Evolutionary conservation across 2,888 invertebrate genomes (phyloP), one percentile per base, ranked within the genome.

Genomic region (Andrena trimmerana): DNA sequence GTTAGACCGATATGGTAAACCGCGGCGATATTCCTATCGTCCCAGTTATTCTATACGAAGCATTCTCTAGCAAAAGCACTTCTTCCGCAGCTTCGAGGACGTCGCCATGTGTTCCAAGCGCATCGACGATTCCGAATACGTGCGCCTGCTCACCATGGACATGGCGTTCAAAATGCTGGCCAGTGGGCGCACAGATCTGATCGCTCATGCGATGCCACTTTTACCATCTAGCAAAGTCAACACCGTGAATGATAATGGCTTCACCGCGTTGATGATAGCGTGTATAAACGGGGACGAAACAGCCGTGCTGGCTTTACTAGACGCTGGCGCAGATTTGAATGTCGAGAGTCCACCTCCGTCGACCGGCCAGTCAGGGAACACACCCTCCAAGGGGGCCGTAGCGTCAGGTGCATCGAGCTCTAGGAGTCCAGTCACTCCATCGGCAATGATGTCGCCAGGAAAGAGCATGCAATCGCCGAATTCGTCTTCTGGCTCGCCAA

Each of bases 221-320:
- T 94, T 98, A 77, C 97, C 98, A 0, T 96, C 97, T 54, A 96
- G 97, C 42, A 95, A 96, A 81, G 95, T 98, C 62, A 97, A 98
- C 90, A 97, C 97, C 0, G 95, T 97, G 0, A 97, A 98, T 90
- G 96, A 97, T 31, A 95, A 96, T 5, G 98, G 98, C 0, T 95
- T 98, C 76, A 97, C 97, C 0, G 97, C 97, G 0, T 94, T 98
- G 31, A 98, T 98, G 97, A 95, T 97, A 84, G 97, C 98, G 0
- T 96, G 97, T 67, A 95, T 97, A 31, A 96, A 96, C 10, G 97
- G 97, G 2, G 98, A 98, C 89, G 98, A 98, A 85, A 95, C 96
- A 24, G 96, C 97, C 36, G 96, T 97, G 0, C 94, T 95, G 69
- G 96, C 96, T 90, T 94, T 97, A 36, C 94, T 97, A 50, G 98